These are phyloP conservation scores for Manis pentadactyla DNA, from an alignment of 2,797 vertebrate genomes.

Conservation along the genomic window DNA sequence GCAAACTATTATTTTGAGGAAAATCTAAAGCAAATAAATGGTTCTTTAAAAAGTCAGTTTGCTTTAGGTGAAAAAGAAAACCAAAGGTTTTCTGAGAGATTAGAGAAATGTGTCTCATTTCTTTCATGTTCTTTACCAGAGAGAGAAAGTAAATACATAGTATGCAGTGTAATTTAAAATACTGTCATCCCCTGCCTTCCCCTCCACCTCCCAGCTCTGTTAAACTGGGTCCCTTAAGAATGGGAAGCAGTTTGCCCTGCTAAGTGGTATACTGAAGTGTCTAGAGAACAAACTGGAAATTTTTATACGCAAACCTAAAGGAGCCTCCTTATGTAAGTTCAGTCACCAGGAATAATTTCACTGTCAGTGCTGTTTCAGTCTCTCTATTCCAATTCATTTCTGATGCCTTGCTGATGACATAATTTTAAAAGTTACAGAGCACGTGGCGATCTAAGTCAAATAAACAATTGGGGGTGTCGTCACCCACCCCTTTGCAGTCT, in stretches of 20 bases:
- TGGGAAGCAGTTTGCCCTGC: neutral
- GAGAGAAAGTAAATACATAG: neutral
- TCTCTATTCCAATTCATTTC: conserved; percentile 38
- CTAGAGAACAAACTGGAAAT: neutral
- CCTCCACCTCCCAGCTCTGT: neutral
- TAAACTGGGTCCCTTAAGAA: neutral
- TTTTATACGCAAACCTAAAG: neutral
- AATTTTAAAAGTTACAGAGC: conserved; percentile 12
- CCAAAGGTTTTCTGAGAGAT: neutral
- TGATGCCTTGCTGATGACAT: conserved; percentile 15
- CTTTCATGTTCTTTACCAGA: neutral
- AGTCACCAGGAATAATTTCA: neutral
- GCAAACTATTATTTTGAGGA: conserved; percentile 7
- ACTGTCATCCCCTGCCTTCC: neutral
- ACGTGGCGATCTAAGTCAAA: neutral
- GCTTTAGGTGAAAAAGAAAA: conserved; percentile 9
- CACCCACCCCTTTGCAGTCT: neutral
- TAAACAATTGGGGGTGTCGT: neutral
- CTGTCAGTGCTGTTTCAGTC: neutral
- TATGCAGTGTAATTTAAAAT: neutral
- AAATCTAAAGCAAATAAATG: conserved; percentile 6
- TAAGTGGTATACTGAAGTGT: neutral
- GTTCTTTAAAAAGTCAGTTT: conserved; percentile 12
- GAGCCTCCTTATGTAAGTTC: neutral
- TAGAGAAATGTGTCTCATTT: conserved; percentile 23